phyloP scores from a whole-genome alignment of 2,797 vertebrate genomes.

The Paratrypauchen microcephalus region DNA sequence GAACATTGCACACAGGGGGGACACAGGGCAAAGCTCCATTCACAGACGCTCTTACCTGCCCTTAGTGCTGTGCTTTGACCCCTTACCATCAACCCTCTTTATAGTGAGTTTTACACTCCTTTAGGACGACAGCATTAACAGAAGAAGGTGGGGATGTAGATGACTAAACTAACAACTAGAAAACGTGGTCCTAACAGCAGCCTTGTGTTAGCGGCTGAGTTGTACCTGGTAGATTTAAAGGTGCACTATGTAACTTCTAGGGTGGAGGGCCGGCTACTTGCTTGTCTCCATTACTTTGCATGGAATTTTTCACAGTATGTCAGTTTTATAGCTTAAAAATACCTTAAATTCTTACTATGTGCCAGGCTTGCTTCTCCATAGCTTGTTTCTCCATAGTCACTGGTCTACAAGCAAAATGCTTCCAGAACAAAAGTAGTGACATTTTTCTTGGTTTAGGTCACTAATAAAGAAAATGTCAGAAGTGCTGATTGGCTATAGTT shows the following conservation, averaged over 20 bases:
- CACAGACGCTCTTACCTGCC: slow-evolving; percentile 84
- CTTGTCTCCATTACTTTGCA: no score
- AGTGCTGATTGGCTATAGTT: no score
- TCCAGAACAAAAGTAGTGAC: no score
- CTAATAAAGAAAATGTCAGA: no score
- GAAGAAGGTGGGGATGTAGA: slow-evolving; percentile 72
- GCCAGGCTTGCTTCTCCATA: no score
- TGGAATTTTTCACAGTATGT: no score
- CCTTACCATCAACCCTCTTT: slow-evolving; percentile 90
- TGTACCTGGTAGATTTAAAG: neutral
- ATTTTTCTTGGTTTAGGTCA: no score
- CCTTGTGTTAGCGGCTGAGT: neutral
- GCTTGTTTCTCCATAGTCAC: no score
- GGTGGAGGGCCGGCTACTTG: no score
- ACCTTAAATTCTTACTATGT: neutral
- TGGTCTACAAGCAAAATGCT: no score
- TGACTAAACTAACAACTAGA: slow-evolving; percentile 47
- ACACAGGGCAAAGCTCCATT: slow-evolving; percentile 70
- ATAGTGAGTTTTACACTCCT: slow-evolving; percentile 88
- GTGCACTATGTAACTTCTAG: no score
- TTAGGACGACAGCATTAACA: slow-evolving; percentile 83
- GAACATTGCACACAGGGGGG: slow-evolving; percentile 54
- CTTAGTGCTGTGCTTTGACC: slow-evolving; percentile 75
- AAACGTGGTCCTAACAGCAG: slow-evolving; percentile 13
- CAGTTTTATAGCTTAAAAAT: no score